Evolutionary conservation across 2,888 invertebrate species (phyloP).

Genomic region (Cheilosia soror): DNA sequence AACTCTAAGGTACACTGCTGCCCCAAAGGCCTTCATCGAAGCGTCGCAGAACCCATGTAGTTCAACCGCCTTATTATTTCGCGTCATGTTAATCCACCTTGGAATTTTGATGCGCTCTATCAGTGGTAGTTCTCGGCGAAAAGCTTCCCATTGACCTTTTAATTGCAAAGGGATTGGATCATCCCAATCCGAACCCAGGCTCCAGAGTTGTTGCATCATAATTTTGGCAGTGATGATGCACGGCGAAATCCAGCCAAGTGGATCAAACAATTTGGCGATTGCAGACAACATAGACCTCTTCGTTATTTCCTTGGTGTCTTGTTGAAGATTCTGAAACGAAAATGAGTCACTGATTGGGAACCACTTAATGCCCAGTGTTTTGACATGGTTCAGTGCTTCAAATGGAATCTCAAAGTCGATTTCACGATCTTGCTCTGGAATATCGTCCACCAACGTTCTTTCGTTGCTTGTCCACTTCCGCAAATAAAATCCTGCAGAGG

Average conservation of each 20-base stretch:
- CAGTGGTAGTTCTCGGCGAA: constrained; percentile 23
- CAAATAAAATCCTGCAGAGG: constrained; percentile 20
- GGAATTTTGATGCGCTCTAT: constrained; percentile 24
- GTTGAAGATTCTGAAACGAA: background rate
- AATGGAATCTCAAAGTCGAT: constrained; percentile 14
- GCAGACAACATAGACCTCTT: constrained; percentile 49
- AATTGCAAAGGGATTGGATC: constrained; percentile 43
- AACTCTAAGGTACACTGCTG: background rate
- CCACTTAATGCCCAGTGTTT: constrained; percentile 26
- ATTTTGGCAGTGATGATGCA: constrained; percentile 67
- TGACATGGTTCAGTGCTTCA: background rate
- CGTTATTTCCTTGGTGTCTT: background rate
- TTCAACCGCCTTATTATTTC: background rate
- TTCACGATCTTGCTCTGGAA: background rate
- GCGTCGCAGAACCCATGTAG: background rate
- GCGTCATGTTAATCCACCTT: background rate
- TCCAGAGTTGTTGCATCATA: constrained; percentile 66
- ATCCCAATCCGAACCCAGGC: constrained; percentile 53
- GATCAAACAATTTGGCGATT: constrained; percentile 65
- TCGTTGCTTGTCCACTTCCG: constrained; percentile 22
- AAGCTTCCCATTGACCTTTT: constrained; percentile 34
- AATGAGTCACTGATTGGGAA: constrained; percentile 10
- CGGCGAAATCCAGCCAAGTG: constrained; percentile 63
- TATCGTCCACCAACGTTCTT: background rate
- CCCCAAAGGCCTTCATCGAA: constrained; percentile 6